Base-by-base conservation (phyloP, 2,113 vertebrate genomes). In the Engraulis encrasicolus region DNA sequence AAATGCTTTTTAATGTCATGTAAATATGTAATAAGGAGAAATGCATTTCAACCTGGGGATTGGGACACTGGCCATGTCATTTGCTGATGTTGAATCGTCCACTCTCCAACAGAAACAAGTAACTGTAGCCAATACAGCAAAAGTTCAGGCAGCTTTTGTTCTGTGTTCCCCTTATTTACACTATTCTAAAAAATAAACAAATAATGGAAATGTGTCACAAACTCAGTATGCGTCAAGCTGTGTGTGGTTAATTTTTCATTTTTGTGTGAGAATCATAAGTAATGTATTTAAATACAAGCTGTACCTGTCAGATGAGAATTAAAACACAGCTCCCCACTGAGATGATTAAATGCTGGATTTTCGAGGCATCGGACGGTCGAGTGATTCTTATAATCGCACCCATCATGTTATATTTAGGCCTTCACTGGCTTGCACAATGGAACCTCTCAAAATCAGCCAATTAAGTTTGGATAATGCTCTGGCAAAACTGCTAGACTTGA, bases 281-380 rank as follows among this genome's bases (percentile, higher is more conserved):
- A 18, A 37, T 49, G 77, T 83, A 78, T 27, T 27, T 54, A 79
- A n/a, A 49, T 7, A 18, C 27, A 27, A 50, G 40, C 12, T 6
- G 27, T 38, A 82, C 14, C 58, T 52, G 66, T 11, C 61, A 82
- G 23, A 37, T 78, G 85, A 37, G 81, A 87, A 87, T 87, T 40
- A 77, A 23, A 82, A 58, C 6, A 71, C 14, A 31, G 52, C 11
- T 82, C 38, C 54, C 6, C 27, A 31, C 66, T 12, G 14, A 50
- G 36, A 52, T 6, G 80, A 77, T 80, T 79, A 77, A 77, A 48
- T 66, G 17, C 27, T 49, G 27, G 12, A 36, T 34, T 34, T 74
- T 9, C 19, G 19, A 20, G 54, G 18, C 52, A 58, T 18, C n/a
- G 19, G 52, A 58, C n/a, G 54, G 66, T 34, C 6, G 31, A 12